Evolutionary conservation across 2,113 vertebrate genomes (phyloP).

Genomic region (Coracopsis vasa): DNA sequence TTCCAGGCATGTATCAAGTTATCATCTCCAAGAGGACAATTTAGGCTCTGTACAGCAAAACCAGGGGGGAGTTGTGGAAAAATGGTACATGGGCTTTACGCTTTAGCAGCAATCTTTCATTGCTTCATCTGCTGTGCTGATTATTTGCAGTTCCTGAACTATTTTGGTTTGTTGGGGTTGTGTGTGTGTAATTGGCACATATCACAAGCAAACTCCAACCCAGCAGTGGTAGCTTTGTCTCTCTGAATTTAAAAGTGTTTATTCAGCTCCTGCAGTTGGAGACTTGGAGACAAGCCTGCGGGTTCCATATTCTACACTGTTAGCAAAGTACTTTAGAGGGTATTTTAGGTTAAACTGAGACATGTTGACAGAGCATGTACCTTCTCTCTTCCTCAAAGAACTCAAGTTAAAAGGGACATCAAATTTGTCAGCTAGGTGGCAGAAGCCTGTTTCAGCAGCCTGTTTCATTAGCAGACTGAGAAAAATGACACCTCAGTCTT

Average conservation of each 20-base stretch:
- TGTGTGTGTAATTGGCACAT: not conserved
- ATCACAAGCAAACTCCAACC: not conserved
- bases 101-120: not conserved
- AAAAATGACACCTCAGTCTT: not conserved
- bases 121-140: not conserved
- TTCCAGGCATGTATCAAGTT: not conserved
- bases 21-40: not conserved
- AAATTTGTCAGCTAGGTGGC: not conserved
- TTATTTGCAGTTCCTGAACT: not conserved
- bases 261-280: not conserved
- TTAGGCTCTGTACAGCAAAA: not conserved
- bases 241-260: slow-evolving; percentile 1
- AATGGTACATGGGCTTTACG: not conserved
- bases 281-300: not conserved
- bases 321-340: not conserved
- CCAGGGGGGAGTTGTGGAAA: not conserved
- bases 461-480: not conserved
- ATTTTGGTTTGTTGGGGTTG: accelerated
- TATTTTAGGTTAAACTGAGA: slow-evolving; percentile 26
- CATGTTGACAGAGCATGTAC: not conserved
- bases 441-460: not conserved
- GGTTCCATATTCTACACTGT: not conserved
- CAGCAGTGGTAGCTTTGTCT: not conserved
- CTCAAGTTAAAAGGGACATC: not conserved
- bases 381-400: not conserved